phyloP scores from a whole-genome alignment of 2,113 vertebrate species.

The Ageneiosus marmoratus region DNA sequence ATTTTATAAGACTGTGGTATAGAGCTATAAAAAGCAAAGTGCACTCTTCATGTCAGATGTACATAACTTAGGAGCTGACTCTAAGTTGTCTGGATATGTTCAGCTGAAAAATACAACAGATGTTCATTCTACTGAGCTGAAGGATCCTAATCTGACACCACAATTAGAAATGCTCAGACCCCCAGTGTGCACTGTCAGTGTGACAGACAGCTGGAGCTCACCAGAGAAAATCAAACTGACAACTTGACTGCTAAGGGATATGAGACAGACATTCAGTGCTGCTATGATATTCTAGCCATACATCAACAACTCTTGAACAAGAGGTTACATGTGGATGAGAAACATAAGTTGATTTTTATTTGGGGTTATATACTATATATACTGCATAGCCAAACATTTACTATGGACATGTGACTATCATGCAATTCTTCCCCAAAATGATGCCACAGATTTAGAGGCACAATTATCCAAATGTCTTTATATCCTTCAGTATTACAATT shows the following conservation, averaged over 20 bases:
- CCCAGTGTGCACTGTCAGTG: conserved; percentile 26
- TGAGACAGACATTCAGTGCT: neutral
- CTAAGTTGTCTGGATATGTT: neutral
- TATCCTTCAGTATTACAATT: neutral
- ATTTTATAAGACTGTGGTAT: neutral
- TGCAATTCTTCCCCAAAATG: neutral
- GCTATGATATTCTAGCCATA: neutral
- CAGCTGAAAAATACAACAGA: neutral
- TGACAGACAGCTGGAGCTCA: conserved; percentile 37
- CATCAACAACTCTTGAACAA: neutral
- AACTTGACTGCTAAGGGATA: conserved; percentile 26
- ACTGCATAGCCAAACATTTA: neutral
- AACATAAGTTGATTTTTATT: neutral
- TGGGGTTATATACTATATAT: neutral
- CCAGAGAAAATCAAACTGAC: conserved; percentile 41
- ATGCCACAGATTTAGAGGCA: neutral
- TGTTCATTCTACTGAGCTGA: conserved; percentile 38
- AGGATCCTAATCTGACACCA: conserved; percentile 28
- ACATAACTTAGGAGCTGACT: neutral
- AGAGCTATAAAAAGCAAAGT: neutral
- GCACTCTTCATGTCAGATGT: neutral
- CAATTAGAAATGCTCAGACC: conserved; percentile 27
- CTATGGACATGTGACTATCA: neutral
- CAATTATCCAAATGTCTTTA: neutral
- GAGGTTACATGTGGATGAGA: neutral